Evolutionary conservation across 2,888 invertebrate species (phyloP), one percentile per base, ranked within the genome.

Genomic region (Xanthostigma xanthostigma): DNA sequence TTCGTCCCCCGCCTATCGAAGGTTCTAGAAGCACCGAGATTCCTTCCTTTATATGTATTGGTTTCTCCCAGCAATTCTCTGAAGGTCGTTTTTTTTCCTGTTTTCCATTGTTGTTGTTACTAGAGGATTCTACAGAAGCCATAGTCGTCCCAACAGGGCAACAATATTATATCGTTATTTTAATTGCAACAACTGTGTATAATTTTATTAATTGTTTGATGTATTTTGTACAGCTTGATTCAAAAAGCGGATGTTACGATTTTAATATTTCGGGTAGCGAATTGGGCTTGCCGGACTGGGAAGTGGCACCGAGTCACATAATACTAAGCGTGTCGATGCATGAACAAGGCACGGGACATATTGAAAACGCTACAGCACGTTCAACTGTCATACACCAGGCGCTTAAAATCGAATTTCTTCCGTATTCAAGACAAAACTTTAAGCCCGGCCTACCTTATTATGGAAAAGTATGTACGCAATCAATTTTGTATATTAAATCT

Each of bases 401-500:
- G 0, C 65, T 78, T 35, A 69, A 71, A 8, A 56, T 82, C 45
- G 75, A 78, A 58, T 81, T 81, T 56, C 60, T 72, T 4, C 68
- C 73, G 0, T 74, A 76, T 41, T 72, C 74, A 9, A 67, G 72
- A 8, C 69, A 73, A 10, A 75, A 78, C 49, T 79, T 81, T 56
- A 79, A 81, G 47, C 79, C 81, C 0, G 81, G 80, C n/a, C 64
- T 87, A 13, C 82, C 84, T 0, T 84, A 80, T 55, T 75, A 76
- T 54, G 72, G 81, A 45, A 79, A 77, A 68, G 76, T 81, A 59
- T 48, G 8, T 36, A 36, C 36, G 41, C 38, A 46, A 39, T 13
- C 37, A 33, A 33, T 13, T 38, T 13, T 27, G 17, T 40, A 6
- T 9, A 45, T 41, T 35, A 39, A 41, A 10, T 49, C 27, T 27